A percentile compares a stretch with the other conserved stretches of the same genome.
Conservation (phyloP, 2,797 vertebrate species). For the Leucoraja ocellata region DNA sequence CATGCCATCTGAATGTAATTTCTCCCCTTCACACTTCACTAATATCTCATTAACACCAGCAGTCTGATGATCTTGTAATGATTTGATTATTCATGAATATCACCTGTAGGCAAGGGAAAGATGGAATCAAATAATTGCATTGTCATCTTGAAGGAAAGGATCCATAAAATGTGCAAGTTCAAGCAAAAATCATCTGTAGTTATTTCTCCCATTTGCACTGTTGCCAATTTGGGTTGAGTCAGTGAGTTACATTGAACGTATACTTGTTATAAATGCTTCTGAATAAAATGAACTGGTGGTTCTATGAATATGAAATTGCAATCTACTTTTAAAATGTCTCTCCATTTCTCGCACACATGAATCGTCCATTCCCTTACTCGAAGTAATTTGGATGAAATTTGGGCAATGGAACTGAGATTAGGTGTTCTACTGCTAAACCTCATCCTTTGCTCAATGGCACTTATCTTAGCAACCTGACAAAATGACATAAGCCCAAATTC, state of each 20-base stretch:
- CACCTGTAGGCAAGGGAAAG: conserved; percentile 34
- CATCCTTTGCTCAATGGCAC: neutral
- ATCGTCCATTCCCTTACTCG: neutral
- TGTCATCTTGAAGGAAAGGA: conserved; percentile 31
- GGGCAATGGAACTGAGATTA: too few relatives aligned
- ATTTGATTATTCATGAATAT: conserved; percentile 36
- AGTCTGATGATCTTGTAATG: conserved; percentile 34
- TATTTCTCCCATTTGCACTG: neutral
- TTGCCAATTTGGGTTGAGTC: neutral
- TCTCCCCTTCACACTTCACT: conserved; percentile 36
- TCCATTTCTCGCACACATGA: neutral
- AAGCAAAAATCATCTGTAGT: neutral
- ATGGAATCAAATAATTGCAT: conserved; percentile 37
- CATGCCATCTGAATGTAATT: conserved; percentile 26
- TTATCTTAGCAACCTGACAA: too few relatives aligned
- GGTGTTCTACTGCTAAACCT: neutral
- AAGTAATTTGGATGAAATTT: neutral
- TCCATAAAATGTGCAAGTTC: conserved; percentile 24
- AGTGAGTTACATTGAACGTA: neutral
- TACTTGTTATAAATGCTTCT: neutral
- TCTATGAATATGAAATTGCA: neutral
- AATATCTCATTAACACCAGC: conserved; percentile 38
- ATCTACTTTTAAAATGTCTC: neutral
- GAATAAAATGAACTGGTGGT: neutral
- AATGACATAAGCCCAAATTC: neutral